Percentiles rank a stretch among this genome's conserved stretches.
Evolutionary conservation across 2,888 invertebrate species (phyloP).

Genomic region (Galerucella pusilla): DNA sequence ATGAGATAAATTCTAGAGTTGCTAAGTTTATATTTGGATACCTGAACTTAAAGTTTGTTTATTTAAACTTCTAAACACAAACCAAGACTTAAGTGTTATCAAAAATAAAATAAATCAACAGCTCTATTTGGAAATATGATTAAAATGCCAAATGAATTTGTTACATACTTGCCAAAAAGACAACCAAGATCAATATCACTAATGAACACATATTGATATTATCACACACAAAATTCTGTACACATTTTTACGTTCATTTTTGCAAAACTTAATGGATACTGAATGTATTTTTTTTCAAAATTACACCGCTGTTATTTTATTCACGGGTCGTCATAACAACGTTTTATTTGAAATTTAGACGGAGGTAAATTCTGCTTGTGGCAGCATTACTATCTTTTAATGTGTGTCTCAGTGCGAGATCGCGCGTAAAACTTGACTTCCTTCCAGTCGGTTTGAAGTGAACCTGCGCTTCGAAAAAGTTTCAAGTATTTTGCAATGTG

Average conservation of each 20-base stretch:
- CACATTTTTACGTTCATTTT: neutral
- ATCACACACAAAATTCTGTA: neutral
- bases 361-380: neutral
- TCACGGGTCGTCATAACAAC: neutral
- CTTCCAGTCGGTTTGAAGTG: neutral
- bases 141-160: neutral
- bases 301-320: neutral
- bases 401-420: neutral
- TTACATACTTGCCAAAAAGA: conserved; percentile 11
- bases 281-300: neutral
- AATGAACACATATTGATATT: neutral
- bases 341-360: neutral
- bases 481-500: conserved; percentile 4
- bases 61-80: no score
- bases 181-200: neutral
- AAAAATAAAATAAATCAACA: no score
- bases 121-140: neutral
- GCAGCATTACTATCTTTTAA: neutral
- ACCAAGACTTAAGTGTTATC: no score
- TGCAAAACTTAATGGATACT: neutral
- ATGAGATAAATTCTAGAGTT: no score
- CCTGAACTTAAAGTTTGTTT: no score
- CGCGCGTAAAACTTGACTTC: neutral
- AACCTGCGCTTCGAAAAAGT: neutral
- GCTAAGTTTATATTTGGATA: no score